Percentiles rank a stretch among this genome's conserved stretches.
These are phyloP conservation scores for Mesochorus sp. DNA, from an alignment of 2,888 invertebrate genomes.

Conservation along the genomic window DNA sequence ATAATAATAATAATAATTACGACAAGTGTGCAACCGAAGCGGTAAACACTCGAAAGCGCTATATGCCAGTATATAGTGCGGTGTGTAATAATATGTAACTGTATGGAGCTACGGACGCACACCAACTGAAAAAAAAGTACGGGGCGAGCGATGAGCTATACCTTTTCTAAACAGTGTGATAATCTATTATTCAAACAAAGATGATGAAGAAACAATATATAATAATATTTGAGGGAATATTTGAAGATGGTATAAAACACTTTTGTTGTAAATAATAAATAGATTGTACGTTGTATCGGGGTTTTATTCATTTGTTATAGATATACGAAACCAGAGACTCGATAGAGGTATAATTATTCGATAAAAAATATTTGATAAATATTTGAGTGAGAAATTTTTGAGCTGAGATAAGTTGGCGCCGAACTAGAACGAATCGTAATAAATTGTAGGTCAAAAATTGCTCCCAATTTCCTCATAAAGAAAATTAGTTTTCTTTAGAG, in stretches of 20 bases:
- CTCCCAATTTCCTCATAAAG: too few species aligned
- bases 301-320: not conserved
- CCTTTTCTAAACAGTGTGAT: slow-evolving; percentile 78
- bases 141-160: slow-evolving; percentile 69
- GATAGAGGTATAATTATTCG: too few species aligned
- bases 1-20: slow-evolving; percentile 46
- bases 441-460: too few species aligned
- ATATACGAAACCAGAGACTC: too few species aligned
- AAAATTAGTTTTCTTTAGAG: too few species aligned
- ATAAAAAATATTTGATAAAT: too few species aligned
- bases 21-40: not conserved
- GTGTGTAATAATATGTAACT: slow-evolving; percentile 13
- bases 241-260: slow-evolving; percentile 8
- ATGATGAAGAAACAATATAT: slow-evolving; percentile 60
- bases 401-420: too few species aligned
- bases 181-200: slow-evolving; percentile 69
- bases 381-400: too few species aligned
- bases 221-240: not conserved
- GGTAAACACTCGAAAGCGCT: slow-evolving; percentile 20
- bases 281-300: slow-evolving; percentile 74
- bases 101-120: slow-evolving; percentile 44
- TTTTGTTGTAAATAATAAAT: slow-evolving; percentile 79
- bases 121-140: slow-evolving; percentile 44
- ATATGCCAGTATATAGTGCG: slow-evolving; percentile 19
- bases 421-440: too few species aligned